Evolutionary conservation across 2,113 vertebrate species (phyloP), one percentile per base, ranked within the genome.

Genomic region (Elanoides forficatus): DNA sequence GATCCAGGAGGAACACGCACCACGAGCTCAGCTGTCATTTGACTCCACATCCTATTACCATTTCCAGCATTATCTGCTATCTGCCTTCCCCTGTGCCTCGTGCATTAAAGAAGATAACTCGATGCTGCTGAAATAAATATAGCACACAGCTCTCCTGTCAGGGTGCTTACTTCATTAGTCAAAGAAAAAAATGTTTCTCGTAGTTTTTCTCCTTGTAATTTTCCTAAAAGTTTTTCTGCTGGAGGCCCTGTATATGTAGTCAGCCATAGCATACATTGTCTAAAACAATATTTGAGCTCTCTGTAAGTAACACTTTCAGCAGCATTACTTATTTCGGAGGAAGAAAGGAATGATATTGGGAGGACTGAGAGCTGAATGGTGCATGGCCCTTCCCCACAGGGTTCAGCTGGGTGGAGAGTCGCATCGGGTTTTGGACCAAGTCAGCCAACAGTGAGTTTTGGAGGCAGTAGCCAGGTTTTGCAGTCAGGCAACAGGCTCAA

Each of bases 91-190:
- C 9, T 26, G 26, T 47, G 11, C 42, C 25, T 94, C 2, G 2
- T 43, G 72, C 67, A 60, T 88, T 92, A 71, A 58, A 88, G 63
- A 81, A 71, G 80, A 86, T 86, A 94, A 90, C 79, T 76, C 2
- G 0, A 47, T 2, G 3, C 42, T 86, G 55, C 59, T 78, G 82
- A 47, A 92, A 92, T 90, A 92, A 90, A 88, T 90, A 81, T 63
- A 96, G 68, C 81, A 76, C 50, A 62, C 16, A 60, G 48, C 63
- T 59, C 52, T 86, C 52, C 85, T 94, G 86, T 73, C 94, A 93
- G 66, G 43, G 27, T 91, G 15, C 71, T 90, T 96, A 81, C 93
- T 96, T 91, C 93, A 90, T 96, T 91, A 90, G 80, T 63, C 86
- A 81, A 93, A 93, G 55, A 58, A 85, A 90, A 87, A 81, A 63